Evolutionary conservation across 1,140 invertebrate genomes (phyloP), one percentile per base, ranked within the genome.

Genomic region (Yoshiicerus persimilis): DNA sequence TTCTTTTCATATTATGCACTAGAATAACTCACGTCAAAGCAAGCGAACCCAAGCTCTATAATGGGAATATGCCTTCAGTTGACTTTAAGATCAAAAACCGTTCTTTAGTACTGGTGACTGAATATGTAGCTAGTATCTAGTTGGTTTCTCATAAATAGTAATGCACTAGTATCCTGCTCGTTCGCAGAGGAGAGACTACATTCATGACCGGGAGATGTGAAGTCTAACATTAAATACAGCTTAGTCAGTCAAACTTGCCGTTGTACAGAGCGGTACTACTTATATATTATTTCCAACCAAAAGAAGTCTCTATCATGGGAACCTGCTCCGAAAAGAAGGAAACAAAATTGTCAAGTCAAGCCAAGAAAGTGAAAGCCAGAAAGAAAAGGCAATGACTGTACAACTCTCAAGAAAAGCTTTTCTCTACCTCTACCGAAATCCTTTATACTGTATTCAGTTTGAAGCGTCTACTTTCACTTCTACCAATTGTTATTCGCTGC

Each of bases 331-430:
- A 34, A 80, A 6, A 23, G 34, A 36, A 80, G 75, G 75, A 32
- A 80, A n/a, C 75, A 80, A 80, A 80, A 80, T 80, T 80, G 32
- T 80, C 75, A 36, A 80, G 75, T 80, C 75, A 36, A 80, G 30
- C 32, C 75, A 80, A 80, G 75, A 80, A 38, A 80, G 75, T 80
- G 32, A 80, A 80, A 80, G 75, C 16, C 30, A 80, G 75, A 80
- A 80, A 38, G 75, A 80, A 80, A 80, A 80, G 66, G 75, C 75
- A 4, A 38, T 36, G 75, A n/a, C 75, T 80, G 5, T 80, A 80
- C 20, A n/a, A 10, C 34, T 80, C 75, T 36, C 62, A 23, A n/a
- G 8, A n/a, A 3, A 16, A 23, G 9, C 25, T 25, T n/a, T 38
- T 34, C 75, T n/a, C 75, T 80, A 70, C 25, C 70, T 36, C 27